These are phyloP conservation scores for Pogonocherus hispidulus DNA, from an alignment of 2,888 invertebrate species.

Conservation along the genomic window DNA sequence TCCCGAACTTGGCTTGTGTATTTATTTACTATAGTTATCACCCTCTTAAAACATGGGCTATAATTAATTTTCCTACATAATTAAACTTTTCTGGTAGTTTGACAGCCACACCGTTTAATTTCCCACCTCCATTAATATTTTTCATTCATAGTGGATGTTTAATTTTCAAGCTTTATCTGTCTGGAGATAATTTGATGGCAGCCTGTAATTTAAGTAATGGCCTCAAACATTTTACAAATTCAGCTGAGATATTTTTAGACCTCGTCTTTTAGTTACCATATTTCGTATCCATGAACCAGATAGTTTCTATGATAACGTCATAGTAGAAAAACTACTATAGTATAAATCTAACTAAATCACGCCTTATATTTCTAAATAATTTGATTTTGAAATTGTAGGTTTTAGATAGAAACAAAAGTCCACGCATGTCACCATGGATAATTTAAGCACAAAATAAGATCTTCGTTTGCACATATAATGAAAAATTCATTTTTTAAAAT, in stretches of 20 bases:
- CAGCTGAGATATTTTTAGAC: background rate
- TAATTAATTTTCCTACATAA: conserved; percentile 26
- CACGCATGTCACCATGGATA: no score
- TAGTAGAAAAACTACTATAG: no score
- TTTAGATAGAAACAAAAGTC: no score
- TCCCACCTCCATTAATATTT: conserved; percentile 30
- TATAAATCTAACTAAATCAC: no score
- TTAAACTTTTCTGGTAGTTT: conserved; percentile 31
- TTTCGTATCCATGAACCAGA: no score
- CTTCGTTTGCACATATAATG: no score
- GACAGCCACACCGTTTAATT: conserved; percentile 35
- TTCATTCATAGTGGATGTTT: conserved; percentile 11
- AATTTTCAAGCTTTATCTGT: conserved; percentile 3
- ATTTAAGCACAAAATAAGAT: no score
- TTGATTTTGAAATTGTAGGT: no score
- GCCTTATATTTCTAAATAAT: no score
- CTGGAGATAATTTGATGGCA: background rate
- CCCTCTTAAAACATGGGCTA: conserved; percentile 9
- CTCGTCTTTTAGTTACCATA: no score
- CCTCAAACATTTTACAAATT: background rate
- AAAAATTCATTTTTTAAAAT: no score
- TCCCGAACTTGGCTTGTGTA: conserved; percentile 5
- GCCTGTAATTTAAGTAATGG: background rate
- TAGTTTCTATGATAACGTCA: no score
- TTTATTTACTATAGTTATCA: conserved; percentile 22